Evolutionary conservation across 2,113 vertebrate species (phyloP).

Genomic region (Prionailurus viverrinus): DNA sequence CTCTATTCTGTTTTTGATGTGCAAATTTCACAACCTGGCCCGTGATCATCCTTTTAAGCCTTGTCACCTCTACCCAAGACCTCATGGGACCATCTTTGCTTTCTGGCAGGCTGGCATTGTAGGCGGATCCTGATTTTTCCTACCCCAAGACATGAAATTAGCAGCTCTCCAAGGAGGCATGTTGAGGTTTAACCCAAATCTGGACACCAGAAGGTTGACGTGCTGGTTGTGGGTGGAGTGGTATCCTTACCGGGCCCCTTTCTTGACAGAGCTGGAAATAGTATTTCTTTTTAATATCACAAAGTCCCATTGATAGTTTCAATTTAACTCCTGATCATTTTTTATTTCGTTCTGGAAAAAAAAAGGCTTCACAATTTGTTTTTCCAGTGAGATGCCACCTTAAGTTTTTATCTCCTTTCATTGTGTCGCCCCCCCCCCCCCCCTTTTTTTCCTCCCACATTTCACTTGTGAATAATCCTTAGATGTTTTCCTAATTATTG

Average conservation of each 20-base stretch:
- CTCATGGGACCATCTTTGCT: neutral
- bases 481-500: neutral
- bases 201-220: neutral
- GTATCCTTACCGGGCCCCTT: neutral
- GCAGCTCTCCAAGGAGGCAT: neutral
- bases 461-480: neutral
- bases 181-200: neutral
- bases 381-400: neutral
- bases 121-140: neutral
- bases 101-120: neutral
- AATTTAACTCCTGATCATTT: neutral
- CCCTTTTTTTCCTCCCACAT: neutral
- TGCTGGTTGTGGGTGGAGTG: neutral
- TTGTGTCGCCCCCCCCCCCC: too few species aligned
- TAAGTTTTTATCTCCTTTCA: neutral
- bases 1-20: neutral
- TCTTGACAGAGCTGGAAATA: neutral
- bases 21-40: neutral
- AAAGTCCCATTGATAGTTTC: neutral
- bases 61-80: neutral
- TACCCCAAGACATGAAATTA: neutral
- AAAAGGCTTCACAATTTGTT: neutral
- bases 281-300: neutral
- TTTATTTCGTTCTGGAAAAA: neutral
- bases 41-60: accelerated